Evolutionary conservation across 2,797 vertebrate species (phyloP).

Genomic region (Hydrophis major): DNA sequence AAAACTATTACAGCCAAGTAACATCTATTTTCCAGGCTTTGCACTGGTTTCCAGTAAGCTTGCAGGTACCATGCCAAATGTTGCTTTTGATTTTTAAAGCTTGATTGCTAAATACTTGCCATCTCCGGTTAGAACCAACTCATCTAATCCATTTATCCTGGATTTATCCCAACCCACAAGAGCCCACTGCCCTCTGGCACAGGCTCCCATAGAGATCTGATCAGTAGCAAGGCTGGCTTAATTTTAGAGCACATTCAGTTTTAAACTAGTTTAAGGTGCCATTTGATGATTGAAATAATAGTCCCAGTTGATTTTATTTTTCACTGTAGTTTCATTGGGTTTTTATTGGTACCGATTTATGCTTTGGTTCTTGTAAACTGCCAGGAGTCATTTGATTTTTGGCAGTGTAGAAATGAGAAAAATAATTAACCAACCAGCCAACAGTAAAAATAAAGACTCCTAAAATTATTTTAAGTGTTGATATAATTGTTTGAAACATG

Average conservation of each 20-base stretch:
- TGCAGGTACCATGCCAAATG: background rate
- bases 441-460: background rate
- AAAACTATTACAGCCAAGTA: background rate
- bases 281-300: background rate
- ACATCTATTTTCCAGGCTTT: background rate
- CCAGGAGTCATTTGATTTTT: background rate
- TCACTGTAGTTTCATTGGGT: background rate
- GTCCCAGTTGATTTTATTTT: background rate
- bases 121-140: background rate
- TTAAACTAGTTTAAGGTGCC: background rate
- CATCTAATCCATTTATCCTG: background rate
- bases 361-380: background rate
- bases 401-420: background rate
- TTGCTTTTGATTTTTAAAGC: background rate
- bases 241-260: background rate
- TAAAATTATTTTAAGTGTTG: background rate
- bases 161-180: background rate
- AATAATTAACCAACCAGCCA: background rate
- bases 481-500: constrained; percentile 21
- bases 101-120: background rate
- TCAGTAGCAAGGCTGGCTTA: background rate
- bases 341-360: background rate
- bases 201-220: background rate
- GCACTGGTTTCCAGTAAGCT: background rate
- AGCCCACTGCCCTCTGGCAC: background rate